A percentile compares a stretch with the other conserved stretches of the same genome.
Evolutionary conservation across 2,113 vertebrate species (phyloP).

Genomic region (Lepisosteus oculatus): DNA sequence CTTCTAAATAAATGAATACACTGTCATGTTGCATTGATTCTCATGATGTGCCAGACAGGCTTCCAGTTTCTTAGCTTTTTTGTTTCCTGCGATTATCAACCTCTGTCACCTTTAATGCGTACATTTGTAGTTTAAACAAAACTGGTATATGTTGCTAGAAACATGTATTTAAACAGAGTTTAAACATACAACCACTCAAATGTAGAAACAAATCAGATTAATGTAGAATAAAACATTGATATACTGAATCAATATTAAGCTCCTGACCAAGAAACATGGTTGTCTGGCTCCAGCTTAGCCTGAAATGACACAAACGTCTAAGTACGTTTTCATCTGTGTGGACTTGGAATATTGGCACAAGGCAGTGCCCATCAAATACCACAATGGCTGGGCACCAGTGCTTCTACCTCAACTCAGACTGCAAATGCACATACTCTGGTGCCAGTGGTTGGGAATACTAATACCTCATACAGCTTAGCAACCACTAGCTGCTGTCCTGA

Average conservation of each 20-base stretch:
- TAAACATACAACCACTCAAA: too few species aligned
- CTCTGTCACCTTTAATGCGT: too few species aligned
- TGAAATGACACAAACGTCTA: not conserved
- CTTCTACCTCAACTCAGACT: not conserved
- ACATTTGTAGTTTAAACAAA: too few species aligned
- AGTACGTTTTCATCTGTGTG: not conserved
- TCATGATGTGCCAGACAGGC: not conserved
- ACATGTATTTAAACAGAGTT: too few species aligned
- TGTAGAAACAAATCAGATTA: too few species aligned
- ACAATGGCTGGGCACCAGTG: not conserved
- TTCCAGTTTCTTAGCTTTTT: not conserved
- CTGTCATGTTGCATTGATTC: slow-evolving; percentile 60
- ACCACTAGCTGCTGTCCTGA: not conserved
- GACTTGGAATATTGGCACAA: not conserved
- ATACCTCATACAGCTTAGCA: not conserved
- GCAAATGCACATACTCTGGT: not conserved
- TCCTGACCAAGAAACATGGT: not conserved
- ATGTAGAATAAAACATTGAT: too few species aligned
- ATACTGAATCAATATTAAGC: too few species aligned
- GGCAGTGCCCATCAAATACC: not conserved
- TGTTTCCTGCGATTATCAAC: not conserved
- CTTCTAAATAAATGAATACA: slow-evolving; percentile 67
- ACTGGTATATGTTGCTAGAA: too few species aligned
- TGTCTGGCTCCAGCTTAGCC: not conserved
- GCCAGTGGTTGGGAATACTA: not conserved